Percentiles rank a stretch among this genome's conserved stretches.
Conservation (phyloP, 1,140 invertebrate genomes). For the Saccostrea cuccullata region DNA sequence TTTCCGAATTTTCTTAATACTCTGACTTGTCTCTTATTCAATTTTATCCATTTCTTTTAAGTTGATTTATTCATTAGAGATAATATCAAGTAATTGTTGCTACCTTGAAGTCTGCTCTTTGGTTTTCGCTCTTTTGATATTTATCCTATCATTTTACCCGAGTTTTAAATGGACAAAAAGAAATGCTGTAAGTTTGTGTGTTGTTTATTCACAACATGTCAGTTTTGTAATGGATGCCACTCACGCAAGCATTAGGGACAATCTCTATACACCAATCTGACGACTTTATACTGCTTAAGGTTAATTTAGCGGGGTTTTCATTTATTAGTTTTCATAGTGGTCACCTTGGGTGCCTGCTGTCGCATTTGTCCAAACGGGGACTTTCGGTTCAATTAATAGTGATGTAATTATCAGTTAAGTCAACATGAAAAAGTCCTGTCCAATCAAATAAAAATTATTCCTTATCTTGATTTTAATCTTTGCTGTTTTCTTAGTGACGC, state of each 20-base stretch:
- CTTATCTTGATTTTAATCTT: constrained; percentile 18
- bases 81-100: constrained; percentile 20
- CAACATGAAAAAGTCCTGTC: constrained; percentile 12
- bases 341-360: not conserved
- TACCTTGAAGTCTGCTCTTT: constrained; percentile 6
- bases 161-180: constrained; percentile 22
- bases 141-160: constrained; percentile 20
- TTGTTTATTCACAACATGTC: constrained; percentile 31
- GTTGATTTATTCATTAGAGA: not conserved
- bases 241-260: constrained; percentile 13
- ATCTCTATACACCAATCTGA: not conserved
- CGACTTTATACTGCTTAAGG: not conserved
- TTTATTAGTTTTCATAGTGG: constrained; percentile 13
- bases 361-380: not conserved
- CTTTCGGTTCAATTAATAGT: not conserved
- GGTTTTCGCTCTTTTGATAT: not conserved
- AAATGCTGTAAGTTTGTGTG: not conserved
- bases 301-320: not conserved
- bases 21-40: not conserved
- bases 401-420: constrained; percentile 26
- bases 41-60: not conserved
- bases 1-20: not conserved
- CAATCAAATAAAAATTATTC: constrained; percentile 32
- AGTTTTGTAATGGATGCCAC: not conserved
- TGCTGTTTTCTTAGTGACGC: constrained; percentile 22